Percentiles rank a stretch among this genome's conserved stretches.
Evolutionary conservation across 2,113 vertebrate species (phyloP).

Genomic region (Notothenia rossii): DNA sequence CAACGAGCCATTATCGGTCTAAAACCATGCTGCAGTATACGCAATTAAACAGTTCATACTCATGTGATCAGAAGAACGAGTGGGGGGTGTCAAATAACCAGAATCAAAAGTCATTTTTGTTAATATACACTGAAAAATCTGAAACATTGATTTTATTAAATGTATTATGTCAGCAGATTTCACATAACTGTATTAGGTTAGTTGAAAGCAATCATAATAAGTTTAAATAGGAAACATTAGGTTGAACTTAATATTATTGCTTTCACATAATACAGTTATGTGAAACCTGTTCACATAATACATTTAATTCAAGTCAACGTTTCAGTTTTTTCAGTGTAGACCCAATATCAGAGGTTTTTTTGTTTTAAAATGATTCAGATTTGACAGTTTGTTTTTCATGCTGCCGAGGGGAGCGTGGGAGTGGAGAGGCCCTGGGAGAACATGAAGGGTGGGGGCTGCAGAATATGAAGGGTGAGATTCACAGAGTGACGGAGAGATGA

Average conservation of each 20-base stretch:
- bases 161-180: too few species aligned
- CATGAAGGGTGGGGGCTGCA: constrained; percentile 37
- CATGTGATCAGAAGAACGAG: background rate
- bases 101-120: background rate
- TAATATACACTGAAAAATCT: background rate
- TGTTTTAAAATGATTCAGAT: constrained; percentile 7
- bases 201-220: too few species aligned
- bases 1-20: constrained; percentile 10
- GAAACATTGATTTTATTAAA: too few species aligned
- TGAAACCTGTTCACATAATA: too few species aligned
- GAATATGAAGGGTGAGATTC: constrained; percentile 39
- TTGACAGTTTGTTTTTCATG: constrained; percentile 34
- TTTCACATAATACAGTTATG: too few species aligned
- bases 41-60: background rate
- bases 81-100: background rate
- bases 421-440: constrained; percentile 1
- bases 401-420: constrained; percentile 30
- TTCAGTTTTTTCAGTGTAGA: too few species aligned
- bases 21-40: constrained; percentile 10
- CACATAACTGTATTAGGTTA: too few species aligned
- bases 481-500: constrained; percentile 33
- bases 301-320: too few species aligned
- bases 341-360: background rate
- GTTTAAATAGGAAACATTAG: too few species aligned
- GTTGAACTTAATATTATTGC: too few species aligned